Evolutionary conservation across 2,888 invertebrate genomes (phyloP).

Genomic region (Amblyteles armatorius): DNA sequence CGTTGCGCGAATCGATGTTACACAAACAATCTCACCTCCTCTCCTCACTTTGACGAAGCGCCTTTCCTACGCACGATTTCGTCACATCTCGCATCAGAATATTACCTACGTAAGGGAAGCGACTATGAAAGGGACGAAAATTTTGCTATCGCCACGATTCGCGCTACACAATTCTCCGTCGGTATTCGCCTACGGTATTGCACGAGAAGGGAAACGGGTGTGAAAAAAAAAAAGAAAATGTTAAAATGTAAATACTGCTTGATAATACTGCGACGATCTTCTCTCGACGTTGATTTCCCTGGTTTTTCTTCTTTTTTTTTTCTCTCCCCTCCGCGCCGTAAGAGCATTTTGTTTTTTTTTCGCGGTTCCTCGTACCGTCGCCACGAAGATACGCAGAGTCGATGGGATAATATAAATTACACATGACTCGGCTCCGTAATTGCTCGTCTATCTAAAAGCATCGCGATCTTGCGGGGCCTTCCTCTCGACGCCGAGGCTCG

Average conservation of each 20-base stretch:
- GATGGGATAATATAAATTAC: constrained; percentile 76
- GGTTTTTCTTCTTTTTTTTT: constrained; percentile 49
- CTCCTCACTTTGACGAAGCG: neutral
- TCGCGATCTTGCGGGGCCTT: constrained; percentile 17
- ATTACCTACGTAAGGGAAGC: neutral
- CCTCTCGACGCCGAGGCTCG: constrained; percentile 61
- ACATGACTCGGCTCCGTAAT: constrained; percentile 72
- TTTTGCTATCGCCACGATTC: constrained; percentile 4
- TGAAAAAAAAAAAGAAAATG: constrained; percentile 46
- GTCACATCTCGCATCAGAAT: constrained; percentile 12
- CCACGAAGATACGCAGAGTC: constrained; percentile 66
- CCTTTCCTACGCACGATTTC: constrained; percentile 15
- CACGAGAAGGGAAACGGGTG: constrained; percentile 45
- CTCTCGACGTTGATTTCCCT: constrained; percentile 63
- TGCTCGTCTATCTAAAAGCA: constrained; percentile 76
- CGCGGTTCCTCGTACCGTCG: constrained; percentile 47
- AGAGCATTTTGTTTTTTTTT: constrained; percentile 19
- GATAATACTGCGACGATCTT: constrained; percentile 68
- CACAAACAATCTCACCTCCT: constrained; percentile 13
- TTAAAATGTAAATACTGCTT: constrained; percentile 66
- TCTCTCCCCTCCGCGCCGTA: constrained; percentile 37
- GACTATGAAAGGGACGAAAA: neutral
- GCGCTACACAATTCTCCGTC: constrained; percentile 3
- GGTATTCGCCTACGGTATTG: neutral
- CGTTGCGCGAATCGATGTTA: constrained; percentile 4